Percentiles rank a stretch among this genome's conserved stretches.
phyloP scores from a whole-genome alignment of 2,888 invertebrate genomes.

The Odontocolon sp. region DNA sequence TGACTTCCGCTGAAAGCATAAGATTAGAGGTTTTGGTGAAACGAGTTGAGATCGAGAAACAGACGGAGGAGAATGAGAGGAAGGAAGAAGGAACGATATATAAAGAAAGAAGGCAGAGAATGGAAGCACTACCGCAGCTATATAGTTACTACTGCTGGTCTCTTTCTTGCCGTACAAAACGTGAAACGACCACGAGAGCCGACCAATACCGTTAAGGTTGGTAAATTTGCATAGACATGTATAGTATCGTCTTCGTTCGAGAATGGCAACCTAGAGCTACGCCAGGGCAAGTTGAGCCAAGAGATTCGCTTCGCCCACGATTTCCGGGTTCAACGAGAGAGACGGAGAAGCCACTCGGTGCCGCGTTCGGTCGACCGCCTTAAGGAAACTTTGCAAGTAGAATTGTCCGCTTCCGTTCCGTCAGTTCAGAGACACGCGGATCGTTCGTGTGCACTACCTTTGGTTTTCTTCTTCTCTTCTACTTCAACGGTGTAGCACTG shows the following conservation, averaged over 20 bases:
- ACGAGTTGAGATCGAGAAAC: no score
- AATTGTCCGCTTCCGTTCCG: constrained; percentile 47
- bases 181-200: constrained; percentile 44
- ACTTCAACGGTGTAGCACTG: constrained; percentile 18
- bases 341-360: background rate
- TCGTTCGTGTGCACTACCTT: constrained; percentile 9
- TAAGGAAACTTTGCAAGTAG: constrained; percentile 48
- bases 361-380: constrained; percentile 32
- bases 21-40: no score
- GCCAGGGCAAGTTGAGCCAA: constrained; percentile 33
- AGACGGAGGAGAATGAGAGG: no score
- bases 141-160: background rate
- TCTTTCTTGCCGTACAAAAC: constrained; percentile 37
- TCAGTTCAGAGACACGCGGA: constrained; percentile 32
- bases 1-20: no score
- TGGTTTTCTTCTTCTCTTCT: constrained; percentile 14
- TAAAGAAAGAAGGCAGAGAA: background rate
- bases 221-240: constrained; percentile 56
- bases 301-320: constrained; percentile 33
- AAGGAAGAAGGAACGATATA: background rate
- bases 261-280: background rate
- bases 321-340: constrained; percentile 17
- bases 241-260: constrained; percentile 33
- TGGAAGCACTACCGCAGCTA: background rate
- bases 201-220: constrained; percentile 54